phyloP scores from a whole-genome alignment of 1,140 invertebrate species.

The Camponotus vicinus region DNA sequence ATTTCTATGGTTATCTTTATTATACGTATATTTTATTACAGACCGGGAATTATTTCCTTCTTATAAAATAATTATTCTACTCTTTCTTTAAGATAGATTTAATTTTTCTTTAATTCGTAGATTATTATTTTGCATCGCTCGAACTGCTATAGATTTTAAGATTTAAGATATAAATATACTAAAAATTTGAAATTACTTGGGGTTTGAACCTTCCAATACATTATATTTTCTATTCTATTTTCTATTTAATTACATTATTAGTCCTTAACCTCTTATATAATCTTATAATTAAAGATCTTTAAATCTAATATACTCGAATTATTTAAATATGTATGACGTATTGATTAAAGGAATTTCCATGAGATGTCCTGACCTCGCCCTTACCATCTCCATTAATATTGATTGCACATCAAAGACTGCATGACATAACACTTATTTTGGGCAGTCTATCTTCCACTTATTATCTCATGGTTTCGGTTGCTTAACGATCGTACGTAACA shows the following conservation, averaged over 20 bases:
- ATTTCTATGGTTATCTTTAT: no score
- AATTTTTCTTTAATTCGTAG: not conserved
- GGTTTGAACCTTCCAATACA: not conserved
- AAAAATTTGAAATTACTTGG: not conserved
- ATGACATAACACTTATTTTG: conserved; percentile 26
- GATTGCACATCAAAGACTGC: not conserved
- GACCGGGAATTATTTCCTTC: not conserved
- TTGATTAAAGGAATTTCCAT: not conserved
- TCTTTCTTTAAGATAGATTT: not conserved
- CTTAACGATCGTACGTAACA: conserved; percentile 41
- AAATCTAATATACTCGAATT: not conserved
- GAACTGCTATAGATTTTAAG: not conserved
- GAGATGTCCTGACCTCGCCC: not conserved
- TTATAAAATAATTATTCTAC: not conserved
- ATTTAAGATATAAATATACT: not conserved
- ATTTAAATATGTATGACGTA: not conserved
- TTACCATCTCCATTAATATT: not conserved
- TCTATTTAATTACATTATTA: not conserved
- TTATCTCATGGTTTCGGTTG: conserved; percentile 27
- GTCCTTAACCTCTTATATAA: not conserved
- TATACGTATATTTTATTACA: not conserved
- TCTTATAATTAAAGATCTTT: not conserved
- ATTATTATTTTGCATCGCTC: not conserved
- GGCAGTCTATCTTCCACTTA: conserved; percentile 2
- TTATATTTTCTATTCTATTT: not conserved